Evolutionary conservation across 92 coral and sea anemone genomes (phyloP).

Genomic region (Zoanthus sociatus): DNA sequence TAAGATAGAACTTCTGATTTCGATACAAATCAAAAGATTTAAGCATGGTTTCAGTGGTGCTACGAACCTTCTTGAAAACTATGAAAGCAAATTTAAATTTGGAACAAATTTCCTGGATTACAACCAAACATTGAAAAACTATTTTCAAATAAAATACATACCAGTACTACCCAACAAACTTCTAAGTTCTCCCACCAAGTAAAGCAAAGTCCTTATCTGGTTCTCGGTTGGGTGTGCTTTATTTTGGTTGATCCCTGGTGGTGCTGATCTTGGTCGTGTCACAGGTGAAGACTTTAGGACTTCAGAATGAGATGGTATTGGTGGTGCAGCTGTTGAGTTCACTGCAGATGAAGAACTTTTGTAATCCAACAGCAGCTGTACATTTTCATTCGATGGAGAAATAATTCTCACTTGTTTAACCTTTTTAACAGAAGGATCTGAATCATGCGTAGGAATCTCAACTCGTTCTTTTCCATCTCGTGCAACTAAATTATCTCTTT

Average conservation of each 20-base stretch:
- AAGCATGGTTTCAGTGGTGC: too few species aligned
- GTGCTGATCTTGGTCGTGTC: constrained; percentile 43
- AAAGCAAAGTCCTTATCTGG: constrained; percentile 79
- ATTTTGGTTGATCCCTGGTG: constrained; percentile 44
- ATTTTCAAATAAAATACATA: constrained; percentile 21
- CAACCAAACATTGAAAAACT: not conserved
- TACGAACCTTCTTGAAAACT: too few species aligned
- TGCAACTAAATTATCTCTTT: not conserved
- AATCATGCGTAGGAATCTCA: constrained; percentile 21
- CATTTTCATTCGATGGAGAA: constrained; percentile 62
- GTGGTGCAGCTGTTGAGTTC: not conserved
- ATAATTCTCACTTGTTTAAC: constrained; percentile 80
- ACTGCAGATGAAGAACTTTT: not conserved
- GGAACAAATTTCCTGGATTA: too few species aligned
- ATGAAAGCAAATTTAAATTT: not conserved
- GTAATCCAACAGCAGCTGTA: not conserved
- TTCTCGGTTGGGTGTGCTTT: constrained; percentile 63
- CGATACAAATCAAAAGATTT: too few species aligned
- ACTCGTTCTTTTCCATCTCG: not conserved
- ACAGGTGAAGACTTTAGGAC: constrained; percentile 14
- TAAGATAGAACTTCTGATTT: too few species aligned
- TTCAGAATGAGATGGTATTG: not conserved
- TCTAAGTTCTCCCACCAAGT: constrained; percentile 86
- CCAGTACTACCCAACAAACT: constrained; percentile 84
- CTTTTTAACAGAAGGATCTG: constrained; percentile 20